Conservation (phyloP, 2,113 vertebrate genomes). For the Poeciliopsis turrubarensis region DNA sequence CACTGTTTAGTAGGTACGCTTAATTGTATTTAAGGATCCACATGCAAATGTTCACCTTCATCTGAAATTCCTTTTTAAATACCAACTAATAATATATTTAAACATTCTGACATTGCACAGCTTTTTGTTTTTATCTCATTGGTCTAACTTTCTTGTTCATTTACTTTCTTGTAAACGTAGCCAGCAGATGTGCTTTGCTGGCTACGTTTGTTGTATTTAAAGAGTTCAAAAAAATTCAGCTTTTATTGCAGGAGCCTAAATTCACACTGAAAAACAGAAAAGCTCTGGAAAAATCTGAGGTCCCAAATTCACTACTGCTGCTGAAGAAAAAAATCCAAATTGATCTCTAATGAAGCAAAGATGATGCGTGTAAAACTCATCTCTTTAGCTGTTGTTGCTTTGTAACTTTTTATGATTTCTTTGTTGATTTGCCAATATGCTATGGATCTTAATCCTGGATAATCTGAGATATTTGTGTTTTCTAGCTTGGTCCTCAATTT, state of each 20-base stretch:
- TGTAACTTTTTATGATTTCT: no score
- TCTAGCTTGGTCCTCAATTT: no score
- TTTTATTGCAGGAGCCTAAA: background rate
- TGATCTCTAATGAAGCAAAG: background rate
- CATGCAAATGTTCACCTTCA: background rate
- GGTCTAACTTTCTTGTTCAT: no score
- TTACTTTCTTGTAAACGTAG: no score
- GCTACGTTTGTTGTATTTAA: background rate
- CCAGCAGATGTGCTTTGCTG: background rate
- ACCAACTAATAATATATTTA: no score
- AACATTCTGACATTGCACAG: no score
- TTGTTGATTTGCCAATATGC: no score
- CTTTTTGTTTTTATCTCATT: no score
- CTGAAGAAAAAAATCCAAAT: background rate
- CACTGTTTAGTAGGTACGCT: background rate
- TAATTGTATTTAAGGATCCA: background rate
- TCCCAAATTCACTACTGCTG: background rate
- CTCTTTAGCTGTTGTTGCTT: background rate
- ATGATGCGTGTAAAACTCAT: background rate
- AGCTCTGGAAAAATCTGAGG: background rate
- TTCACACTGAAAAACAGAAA: no score
- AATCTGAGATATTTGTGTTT: no score
- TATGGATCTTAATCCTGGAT: no score
- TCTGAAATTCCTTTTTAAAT: background rate
- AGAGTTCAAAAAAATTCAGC: background rate